A percentile compares a stretch with the other conserved stretches of the same genome.
Evolutionary conservation across 2,797 vertebrate species (phyloP).

Genomic region (Aplochiton taeniatus): DNA sequence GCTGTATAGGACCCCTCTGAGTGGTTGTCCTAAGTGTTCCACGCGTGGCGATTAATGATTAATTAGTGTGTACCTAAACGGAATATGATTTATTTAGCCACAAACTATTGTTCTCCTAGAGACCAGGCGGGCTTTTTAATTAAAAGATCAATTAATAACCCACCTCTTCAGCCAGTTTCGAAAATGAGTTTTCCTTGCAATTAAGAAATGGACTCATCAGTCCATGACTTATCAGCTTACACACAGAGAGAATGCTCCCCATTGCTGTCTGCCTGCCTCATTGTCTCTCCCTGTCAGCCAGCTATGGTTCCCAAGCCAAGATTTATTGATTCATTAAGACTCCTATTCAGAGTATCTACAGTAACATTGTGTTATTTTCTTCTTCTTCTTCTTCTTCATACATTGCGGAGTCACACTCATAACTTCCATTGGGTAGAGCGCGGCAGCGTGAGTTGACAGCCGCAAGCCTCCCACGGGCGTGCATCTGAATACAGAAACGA

Average conservation of each 20-base stretch:
- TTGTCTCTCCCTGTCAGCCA: slow-evolving; percentile 73
- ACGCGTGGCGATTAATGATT: slow-evolving; percentile 64
- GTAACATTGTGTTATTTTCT: slow-evolving; percentile 76
- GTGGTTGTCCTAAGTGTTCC: slow-evolving; percentile 35
- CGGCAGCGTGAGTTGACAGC: slow-evolving; percentile 43
- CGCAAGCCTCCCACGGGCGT: slow-evolving; percentile 39
- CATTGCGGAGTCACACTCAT: slow-evolving; percentile 70
- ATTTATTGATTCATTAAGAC: slow-evolving; percentile 84
- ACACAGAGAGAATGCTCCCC: slow-evolving; percentile 74
- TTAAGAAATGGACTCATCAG: slow-evolving; percentile 81
- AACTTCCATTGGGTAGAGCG: slow-evolving; percentile 55
- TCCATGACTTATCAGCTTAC: slow-evolving; percentile 83
- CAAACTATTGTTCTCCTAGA: slow-evolving; percentile 64
- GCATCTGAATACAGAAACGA: slow-evolving; percentile 39
- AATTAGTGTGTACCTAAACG: slow-evolving; percentile 61
- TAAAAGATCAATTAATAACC: slow-evolving; percentile 81
- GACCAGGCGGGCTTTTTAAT: slow-evolving; percentile 64
- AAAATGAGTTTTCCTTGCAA: slow-evolving; percentile 78
- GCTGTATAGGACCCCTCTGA: slow-evolving; percentile 24
- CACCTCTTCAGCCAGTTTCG: slow-evolving; percentile 76
- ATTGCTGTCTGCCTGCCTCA: slow-evolving; percentile 72
- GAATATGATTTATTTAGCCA: slow-evolving; percentile 71
- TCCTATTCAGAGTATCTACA: slow-evolving; percentile 74
- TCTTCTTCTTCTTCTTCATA: slow-evolving; percentile 38
- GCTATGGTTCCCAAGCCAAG: slow-evolving; percentile 71